These are phyloP conservation scores for Callinectes sapidus DNA, from an alignment of 2,888 invertebrate species.

Conservation along the genomic window DNA sequence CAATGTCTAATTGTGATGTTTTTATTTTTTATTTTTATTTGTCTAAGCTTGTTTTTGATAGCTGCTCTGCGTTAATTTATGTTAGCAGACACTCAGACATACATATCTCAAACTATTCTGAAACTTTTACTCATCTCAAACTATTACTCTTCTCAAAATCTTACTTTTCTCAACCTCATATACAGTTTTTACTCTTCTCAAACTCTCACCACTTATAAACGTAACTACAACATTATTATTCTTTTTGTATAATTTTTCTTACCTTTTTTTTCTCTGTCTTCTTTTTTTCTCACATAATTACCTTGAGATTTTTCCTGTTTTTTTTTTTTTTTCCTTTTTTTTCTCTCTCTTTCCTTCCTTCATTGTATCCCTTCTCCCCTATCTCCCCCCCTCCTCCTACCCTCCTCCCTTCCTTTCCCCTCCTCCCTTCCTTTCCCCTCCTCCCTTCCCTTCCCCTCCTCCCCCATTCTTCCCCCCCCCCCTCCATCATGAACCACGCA, in stretches of 20 bases:
- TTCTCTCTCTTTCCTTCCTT: not conserved
- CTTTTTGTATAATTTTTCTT: not conserved
- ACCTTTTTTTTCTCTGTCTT: not conserved
- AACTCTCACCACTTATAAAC: too few species aligned
- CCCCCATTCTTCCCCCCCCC: not conserved
- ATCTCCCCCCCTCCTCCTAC: not conserved
- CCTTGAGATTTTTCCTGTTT: not conserved
- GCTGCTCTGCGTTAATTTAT: not conserved
- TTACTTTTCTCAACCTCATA: not conserved
- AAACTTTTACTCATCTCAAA: not conserved
- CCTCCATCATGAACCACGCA: not conserved
- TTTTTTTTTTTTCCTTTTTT: not conserved
- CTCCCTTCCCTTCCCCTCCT: not conserved
- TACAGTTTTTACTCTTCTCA: not conserved
- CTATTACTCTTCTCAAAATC: too few species aligned
- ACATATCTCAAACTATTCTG: not conserved
- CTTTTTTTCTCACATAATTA: not conserved
- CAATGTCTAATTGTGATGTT: not conserved
- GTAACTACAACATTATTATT: too few species aligned
- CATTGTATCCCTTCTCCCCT: not conserved
- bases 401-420: not conserved
- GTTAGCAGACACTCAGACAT: constrained; percentile 27
- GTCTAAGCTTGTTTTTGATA: not conserved
- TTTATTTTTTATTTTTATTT: not conserved
- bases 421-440: not conserved